A percentile compares a stretch with the other conserved stretches of the same genome.
phyloP scores from a whole-genome alignment of 2,113 vertebrate genomes.

The Podilymbus podiceps region DNA sequence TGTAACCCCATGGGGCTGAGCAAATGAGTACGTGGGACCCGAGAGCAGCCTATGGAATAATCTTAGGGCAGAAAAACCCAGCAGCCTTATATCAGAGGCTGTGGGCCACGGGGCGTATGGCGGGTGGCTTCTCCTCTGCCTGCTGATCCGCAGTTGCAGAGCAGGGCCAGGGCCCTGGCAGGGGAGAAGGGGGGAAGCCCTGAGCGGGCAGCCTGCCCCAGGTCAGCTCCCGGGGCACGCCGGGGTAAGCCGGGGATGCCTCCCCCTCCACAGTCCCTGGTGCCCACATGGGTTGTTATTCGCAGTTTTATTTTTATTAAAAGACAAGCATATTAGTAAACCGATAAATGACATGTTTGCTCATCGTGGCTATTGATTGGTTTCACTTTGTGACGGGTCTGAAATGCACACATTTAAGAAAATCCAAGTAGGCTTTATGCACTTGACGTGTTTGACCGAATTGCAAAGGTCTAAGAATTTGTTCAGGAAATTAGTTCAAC shows the following conservation, averaged over 20 bases:
- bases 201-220: neutral
- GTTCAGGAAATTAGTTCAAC: slow-evolving; percentile 9
- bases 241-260: neutral
- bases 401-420: neutral
- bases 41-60: neutral
- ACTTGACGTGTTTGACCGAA: neutral
- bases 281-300: fast-evolving
- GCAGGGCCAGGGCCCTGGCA: neutral
- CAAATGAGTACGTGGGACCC: neutral
- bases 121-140: neutral
- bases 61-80: neutral
- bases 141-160: fast-evolving
- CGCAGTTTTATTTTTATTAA: neutral
- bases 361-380: neutral
- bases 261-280: fast-evolving
- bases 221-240: no score
- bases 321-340: neutral
- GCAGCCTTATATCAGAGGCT: neutral
- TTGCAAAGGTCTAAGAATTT: neutral
- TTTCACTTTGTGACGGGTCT: neutral
- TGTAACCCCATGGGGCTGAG: neutral
- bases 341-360: neutral
- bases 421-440: neutral
- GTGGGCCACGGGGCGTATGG: fast-evolving
- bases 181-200: neutral